Conservation (phyloP, 1,140 invertebrate species). For the Cylas formicarius region DNA sequence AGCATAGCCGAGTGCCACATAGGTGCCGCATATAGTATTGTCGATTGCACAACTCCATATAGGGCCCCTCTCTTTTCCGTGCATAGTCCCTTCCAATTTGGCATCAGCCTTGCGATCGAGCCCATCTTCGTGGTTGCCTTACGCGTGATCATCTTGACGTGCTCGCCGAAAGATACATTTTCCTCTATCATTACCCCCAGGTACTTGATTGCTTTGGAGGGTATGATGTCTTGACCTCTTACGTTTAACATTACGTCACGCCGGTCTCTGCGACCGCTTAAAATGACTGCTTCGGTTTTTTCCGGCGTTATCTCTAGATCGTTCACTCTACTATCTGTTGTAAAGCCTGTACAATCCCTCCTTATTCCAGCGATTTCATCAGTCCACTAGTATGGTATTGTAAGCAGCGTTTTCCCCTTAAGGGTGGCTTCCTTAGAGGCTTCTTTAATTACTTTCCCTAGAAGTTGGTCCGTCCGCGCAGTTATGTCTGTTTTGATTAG, state of each 20-base stretch:
- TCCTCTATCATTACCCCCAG: conserved; percentile 13
- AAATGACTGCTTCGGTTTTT: conserved; percentile 8
- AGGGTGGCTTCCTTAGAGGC: too few relatives aligned
- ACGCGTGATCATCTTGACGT: conserved; percentile 3
- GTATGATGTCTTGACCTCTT: neutral
- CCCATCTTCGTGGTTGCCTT: conserved; percentile 9
- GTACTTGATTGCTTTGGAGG: conserved; percentile 1
- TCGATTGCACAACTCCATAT: neutral
- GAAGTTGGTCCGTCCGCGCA: neutral
- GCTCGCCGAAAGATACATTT: neutral
- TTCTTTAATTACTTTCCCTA: neutral
- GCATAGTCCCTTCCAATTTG: conserved; percentile 10
- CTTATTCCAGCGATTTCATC: too few relatives aligned
- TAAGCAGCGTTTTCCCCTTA: too few relatives aligned
- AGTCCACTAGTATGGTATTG: too few relatives aligned
- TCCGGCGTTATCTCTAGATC: conserved; percentile 5
- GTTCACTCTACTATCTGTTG: too few relatives aligned
- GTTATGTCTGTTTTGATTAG: conserved; percentile 2
- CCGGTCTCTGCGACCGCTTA: conserved; percentile 3
- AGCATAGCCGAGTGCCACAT: conserved; percentile 13
- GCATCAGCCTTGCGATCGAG: conserved; percentile 9
- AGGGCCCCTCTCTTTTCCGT: conserved; percentile 5
- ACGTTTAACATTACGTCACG: neutral
- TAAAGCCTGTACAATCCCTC: too few relatives aligned
- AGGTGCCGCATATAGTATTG: conserved; percentile 17